These are phyloP conservation scores for Corythornis madagascariensis DNA, from an alignment of 2,113 vertebrate genomes.

Conservation along the genomic window DNA sequence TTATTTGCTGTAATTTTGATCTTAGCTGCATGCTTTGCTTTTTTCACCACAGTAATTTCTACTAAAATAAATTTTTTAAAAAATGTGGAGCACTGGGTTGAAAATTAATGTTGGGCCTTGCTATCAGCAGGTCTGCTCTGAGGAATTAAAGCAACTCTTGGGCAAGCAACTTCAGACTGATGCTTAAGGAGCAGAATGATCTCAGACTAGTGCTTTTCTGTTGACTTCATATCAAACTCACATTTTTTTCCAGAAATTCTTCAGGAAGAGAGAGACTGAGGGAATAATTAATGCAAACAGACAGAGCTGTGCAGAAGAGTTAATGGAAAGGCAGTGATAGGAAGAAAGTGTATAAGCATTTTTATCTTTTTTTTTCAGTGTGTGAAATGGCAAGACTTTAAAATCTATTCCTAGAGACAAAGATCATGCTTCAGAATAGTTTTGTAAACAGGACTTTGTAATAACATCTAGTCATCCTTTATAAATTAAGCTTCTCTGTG, in stretches of 20 bases:
- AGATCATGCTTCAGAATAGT: not conserved
- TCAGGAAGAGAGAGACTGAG: not conserved
- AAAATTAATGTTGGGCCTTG: not conserved
- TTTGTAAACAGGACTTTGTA: not conserved
- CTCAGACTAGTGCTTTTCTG: not conserved
- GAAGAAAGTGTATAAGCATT: not conserved
- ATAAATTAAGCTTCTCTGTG: no score
- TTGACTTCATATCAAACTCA: not conserved
- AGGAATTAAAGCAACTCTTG: not conserved
- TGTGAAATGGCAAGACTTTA: not conserved
- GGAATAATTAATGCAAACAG: not conserved
- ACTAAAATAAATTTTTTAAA: not conserved
- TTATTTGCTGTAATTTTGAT: constrained; percentile 18
- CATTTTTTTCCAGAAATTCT: not conserved
- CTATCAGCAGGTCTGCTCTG: not conserved
- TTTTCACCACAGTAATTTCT: not conserved
- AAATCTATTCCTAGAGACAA: not conserved
- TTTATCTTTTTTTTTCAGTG: not conserved
- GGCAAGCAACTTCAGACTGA: not conserved
- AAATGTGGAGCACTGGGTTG: not conserved
- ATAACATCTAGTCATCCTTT: not conserved
- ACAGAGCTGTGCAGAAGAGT: not conserved
- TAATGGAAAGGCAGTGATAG: not conserved
- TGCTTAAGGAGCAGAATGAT: not conserved
- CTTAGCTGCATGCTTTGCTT: not conserved